A percentile compares a stretch with the other conserved stretches of the same genome.
phyloP scores from a whole-genome alignment of 2,113 vertebrate species.

The Phrynosoma platyrhinos region DNA sequence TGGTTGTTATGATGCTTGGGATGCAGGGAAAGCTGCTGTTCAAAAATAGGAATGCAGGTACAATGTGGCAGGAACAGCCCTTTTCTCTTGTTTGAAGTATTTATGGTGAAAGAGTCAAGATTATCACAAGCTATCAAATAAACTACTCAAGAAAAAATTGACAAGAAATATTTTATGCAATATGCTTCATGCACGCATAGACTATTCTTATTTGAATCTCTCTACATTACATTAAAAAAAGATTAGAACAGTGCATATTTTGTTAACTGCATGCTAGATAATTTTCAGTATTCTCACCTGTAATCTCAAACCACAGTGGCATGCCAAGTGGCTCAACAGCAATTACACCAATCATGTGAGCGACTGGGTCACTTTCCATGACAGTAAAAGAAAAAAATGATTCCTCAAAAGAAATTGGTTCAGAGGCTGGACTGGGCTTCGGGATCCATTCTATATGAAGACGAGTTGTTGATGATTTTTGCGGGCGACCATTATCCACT shows the following conservation, averaged over 20 bases:
- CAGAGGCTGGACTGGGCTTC: constrained; percentile 82
- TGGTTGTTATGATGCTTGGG: neutral
- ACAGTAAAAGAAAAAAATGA: constrained; percentile 90
- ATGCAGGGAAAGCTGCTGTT: neutral
- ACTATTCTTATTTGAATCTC: neutral
- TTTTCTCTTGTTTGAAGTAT: neutral
- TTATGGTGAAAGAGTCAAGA: neutral
- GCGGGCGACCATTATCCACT: constrained; percentile 96
- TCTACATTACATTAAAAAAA: neutral
- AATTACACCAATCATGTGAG: constrained; percentile 97
- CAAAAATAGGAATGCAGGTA: neutral
- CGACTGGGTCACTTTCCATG: constrained; percentile 97
- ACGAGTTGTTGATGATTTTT: constrained; percentile 92
- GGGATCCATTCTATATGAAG: constrained; percentile 97
- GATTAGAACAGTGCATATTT: neutral
- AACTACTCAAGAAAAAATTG: neutral
- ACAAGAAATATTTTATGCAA: neutral
- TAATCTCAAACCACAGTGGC: constrained; percentile 97
- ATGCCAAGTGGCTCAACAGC: constrained; percentile 86
- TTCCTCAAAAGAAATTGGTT: constrained; percentile 90
- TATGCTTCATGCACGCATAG: neutral
- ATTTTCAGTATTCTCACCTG: constrained; percentile 78
- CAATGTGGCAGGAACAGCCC: neutral
- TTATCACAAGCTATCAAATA: neutral
- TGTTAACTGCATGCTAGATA: neutral